These are phyloP conservation scores for Hydropsyche betteni DNA, from an alignment of 2,888 invertebrate genomes.

Conservation along the genomic window DNA sequence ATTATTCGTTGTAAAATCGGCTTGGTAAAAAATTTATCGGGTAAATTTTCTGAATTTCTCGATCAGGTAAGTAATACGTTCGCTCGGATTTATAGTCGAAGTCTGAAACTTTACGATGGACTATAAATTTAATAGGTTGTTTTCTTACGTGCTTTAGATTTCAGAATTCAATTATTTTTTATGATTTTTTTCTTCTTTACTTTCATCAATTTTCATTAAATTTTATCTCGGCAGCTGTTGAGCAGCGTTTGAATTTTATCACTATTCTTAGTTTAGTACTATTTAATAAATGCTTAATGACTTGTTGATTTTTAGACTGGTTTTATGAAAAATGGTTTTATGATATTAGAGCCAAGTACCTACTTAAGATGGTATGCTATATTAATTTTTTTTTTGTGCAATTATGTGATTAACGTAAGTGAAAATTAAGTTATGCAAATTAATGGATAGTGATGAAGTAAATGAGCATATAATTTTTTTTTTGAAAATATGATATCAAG, in stretches of 20 bases:
- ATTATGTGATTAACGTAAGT: too few relatives aligned
- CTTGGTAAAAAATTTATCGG: not conserved
- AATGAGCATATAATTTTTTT: too few relatives aligned
- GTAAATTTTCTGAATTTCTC: conserved; percentile 19
- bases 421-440: too few relatives aligned
- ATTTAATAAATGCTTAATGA: too few relatives aligned
- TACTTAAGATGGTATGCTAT: too few relatives aligned
- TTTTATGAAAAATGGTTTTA: too few relatives aligned
- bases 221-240: not conserved
- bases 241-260: not conserved
- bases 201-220: conserved; percentile 14
- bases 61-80: conserved; percentile 20
- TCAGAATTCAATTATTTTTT: conserved; percentile 26
- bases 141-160: conserved; percentile 10
- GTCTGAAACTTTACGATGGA: conserved; percentile 27
- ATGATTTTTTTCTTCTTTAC: not conserved
- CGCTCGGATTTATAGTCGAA: conserved; percentile 6
- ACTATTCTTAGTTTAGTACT: not conserved
- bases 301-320: too few relatives aligned
- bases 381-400: too few relatives aligned
- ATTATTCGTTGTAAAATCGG: too few relatives aligned
- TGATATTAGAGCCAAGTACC: too few relatives aligned
- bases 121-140: conserved; percentile 22
- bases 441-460: too few relatives aligned
- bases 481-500: too few relatives aligned